These are phyloP conservation scores for Rutilus rutilus DNA, from an alignment of 2,113 vertebrate genomes.

Conservation along the genomic window DNA sequence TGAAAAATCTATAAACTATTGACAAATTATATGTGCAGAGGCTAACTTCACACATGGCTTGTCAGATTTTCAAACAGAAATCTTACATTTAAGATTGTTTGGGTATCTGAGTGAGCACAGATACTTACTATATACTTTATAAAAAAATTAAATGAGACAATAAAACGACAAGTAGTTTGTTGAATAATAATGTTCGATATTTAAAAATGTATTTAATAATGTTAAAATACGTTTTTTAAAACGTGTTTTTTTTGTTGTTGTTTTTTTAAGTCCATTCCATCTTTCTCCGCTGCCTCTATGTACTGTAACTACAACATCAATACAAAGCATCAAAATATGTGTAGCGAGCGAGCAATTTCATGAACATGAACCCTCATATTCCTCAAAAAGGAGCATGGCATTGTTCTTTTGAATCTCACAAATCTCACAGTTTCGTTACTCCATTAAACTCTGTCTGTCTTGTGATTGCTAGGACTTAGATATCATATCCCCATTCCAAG, in stretches of 20 bases:
- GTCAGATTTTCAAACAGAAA: too few species aligned
- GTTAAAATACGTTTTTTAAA: neutral
- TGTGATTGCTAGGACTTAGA: slow-evolving; percentile 60
- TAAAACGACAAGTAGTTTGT: neutral
- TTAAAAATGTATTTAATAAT: neutral
- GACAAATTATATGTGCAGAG: slow-evolving; percentile 5
- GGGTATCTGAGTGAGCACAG: neutral
- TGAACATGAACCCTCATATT: slow-evolving; percentile 23
- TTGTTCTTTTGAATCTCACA: slow-evolving; percentile 59
- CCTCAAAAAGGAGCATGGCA: slow-evolving; percentile 10
- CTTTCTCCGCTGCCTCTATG: slow-evolving; percentile 45
- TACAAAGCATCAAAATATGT: slow-evolving; percentile 46
- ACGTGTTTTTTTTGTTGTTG: neutral
- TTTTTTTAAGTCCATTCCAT: slow-evolving; percentile 18
- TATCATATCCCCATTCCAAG: slow-evolving; percentile 57
- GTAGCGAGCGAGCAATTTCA: slow-evolving; percentile 32
- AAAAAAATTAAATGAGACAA: neutral
- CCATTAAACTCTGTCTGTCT: slow-evolving; percentile 66
- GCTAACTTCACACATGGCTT: neutral
- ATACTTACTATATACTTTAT: neutral
- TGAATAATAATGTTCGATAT: neutral
- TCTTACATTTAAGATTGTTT: too few species aligned
- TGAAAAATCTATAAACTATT: slow-evolving; percentile 42
- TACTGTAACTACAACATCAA: slow-evolving; percentile 53
- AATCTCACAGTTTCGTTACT: slow-evolving; percentile 67